A percentile compares a stretch with the other conserved stretches of the same genome.
phyloP scores from a whole-genome alignment of 1,140 invertebrate genomes.

The Vanessa atalanta region DNA sequence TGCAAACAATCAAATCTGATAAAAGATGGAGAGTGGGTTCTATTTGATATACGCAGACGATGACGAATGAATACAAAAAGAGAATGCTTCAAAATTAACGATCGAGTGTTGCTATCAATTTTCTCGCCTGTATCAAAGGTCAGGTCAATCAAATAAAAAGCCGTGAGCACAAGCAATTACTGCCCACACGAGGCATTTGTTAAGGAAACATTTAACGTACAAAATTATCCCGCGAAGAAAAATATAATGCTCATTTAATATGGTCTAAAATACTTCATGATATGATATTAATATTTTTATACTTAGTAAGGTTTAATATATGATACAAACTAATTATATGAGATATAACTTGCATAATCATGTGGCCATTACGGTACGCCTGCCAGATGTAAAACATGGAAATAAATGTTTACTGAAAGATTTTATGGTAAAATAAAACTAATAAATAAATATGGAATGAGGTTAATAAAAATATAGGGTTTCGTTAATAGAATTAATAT shows the following conservation, averaged over 20 bases:
- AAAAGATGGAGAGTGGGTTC: not conserved
- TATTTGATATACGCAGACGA: not conserved
- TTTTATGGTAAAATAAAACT: too few species aligned
- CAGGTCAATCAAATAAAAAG: slow-evolving; percentile 55
- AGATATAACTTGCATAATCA: too few species aligned
- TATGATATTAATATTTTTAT: not conserved
- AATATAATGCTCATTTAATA: not conserved
- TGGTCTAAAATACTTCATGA: not conserved
- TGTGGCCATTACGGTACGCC: too few species aligned
- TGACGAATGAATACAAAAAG: slow-evolving; percentile 27
- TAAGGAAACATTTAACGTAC: slow-evolving; percentile 5
- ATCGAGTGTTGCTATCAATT: slow-evolving; percentile 35
- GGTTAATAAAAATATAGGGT: too few species aligned
- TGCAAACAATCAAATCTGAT: too few species aligned
- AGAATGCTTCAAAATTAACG: slow-evolving; percentile 32
- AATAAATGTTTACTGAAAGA: too few species aligned
- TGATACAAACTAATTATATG: too few species aligned
- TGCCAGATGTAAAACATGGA: too few species aligned
- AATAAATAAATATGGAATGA: too few species aligned
- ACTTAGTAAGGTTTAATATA: too few species aligned
- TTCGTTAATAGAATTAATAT: too few species aligned
- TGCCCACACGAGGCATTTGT: slow-evolving; percentile 37
- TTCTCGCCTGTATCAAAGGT: slow-evolving; percentile 39
- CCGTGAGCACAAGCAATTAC: slow-evolving; percentile 46
- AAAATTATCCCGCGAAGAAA: slow-evolving; percentile 3